Evolutionary conservation across 2,888 invertebrate species (phyloP).

Genomic region (Sipha maydis): DNA sequence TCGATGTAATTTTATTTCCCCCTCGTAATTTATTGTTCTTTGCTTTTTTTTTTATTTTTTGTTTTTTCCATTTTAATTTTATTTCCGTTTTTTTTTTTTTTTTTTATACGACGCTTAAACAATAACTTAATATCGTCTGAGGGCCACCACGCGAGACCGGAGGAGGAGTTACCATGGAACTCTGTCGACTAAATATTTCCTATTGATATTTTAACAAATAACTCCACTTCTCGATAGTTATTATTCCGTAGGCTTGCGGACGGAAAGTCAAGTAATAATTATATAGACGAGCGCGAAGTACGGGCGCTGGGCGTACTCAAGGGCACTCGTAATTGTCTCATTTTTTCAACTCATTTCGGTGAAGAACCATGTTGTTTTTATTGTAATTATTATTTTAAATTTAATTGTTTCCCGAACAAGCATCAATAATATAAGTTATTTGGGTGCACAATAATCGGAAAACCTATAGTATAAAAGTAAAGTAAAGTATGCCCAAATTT

Average conservation of each 20-base stretch:
- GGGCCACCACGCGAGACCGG: neutral
- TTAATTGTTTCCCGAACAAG: neutral
- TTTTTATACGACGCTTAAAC: neutral
- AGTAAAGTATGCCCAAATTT: neutral
- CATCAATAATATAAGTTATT: neutral
- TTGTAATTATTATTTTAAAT: neutral
- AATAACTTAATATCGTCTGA: neutral
- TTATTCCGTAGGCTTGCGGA: too few relatives aligned
- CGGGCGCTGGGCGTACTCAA: neutral
- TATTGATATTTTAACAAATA: neutral
- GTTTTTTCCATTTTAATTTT: neutral
- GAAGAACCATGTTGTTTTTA: neutral
- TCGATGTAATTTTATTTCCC: constrained; percentile 26
- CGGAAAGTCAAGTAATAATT: neutral
- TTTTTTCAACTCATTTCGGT: neutral
- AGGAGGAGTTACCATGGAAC: neutral
- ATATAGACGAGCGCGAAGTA: neutral
- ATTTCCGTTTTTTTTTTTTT: neutral
- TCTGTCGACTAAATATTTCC: neutral
- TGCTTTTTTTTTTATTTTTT: neutral
- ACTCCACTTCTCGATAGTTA: neutral
- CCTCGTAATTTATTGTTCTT: constrained; percentile 30
- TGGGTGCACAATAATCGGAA: neutral
- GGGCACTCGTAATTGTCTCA: neutral
- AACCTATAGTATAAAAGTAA: too few relatives aligned